A percentile compares a stretch with the other conserved stretches of the same genome.
Conservation (phyloP, 2,113 vertebrate genomes). For the Zosterops borbonicus region DNA sequence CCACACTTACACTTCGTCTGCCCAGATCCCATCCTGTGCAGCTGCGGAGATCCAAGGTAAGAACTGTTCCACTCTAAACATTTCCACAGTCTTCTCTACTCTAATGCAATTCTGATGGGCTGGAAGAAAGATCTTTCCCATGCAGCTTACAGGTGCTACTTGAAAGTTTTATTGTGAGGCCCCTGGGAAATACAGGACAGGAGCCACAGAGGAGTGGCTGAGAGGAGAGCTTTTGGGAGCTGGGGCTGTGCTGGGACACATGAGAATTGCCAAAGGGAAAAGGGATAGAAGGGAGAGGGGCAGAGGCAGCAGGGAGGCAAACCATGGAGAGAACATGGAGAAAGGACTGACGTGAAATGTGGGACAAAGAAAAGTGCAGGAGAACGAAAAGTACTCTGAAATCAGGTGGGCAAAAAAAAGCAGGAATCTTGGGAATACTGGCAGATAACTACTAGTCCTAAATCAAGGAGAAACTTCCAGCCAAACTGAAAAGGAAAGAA, state of each 20-base stretch:
- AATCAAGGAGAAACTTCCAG: background rate
- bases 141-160: rapidly evolving
- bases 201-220: background rate
- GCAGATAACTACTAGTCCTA: background rate
- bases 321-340: background rate
- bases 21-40: conserved; percentile 43
- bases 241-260: background rate
- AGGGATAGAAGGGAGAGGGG: background rate
- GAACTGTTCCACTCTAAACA: background rate
- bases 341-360: background rate
- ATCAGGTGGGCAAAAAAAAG: background rate
- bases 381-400: background rate
- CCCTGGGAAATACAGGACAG: background rate
- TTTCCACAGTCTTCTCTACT: background rate
- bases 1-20: conserved; percentile 43
- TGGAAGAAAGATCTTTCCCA: background rate
- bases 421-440: background rate
- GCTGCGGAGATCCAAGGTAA: conserved; percentile 63
- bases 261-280: background rate
- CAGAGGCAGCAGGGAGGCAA: background rate
- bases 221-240: background rate
- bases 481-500: background rate
- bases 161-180: background rate
- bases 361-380: background rate
- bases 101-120: background rate